Evolutionary conservation across 2,113 vertebrate species (phyloP).

Genomic region (Galbula dea): DNA sequence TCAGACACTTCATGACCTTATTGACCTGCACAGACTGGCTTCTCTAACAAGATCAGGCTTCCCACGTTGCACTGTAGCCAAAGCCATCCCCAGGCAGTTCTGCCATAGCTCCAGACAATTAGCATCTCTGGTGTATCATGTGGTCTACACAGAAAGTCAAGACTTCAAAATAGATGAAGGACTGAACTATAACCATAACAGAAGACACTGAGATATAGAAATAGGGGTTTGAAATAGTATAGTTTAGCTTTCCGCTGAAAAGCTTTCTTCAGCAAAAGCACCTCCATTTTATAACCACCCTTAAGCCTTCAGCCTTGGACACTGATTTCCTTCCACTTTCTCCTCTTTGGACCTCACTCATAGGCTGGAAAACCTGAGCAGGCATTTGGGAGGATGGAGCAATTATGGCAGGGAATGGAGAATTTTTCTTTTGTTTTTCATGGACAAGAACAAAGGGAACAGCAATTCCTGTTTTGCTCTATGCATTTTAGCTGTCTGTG

Average conservation of each 20-base stretch:
- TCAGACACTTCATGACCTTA: background rate
- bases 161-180: background rate
- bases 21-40: background rate
- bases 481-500: background rate
- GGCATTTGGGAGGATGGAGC: background rate
- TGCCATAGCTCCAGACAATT: background rate
- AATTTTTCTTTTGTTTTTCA: background rate
- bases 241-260: background rate
- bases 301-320: background rate
- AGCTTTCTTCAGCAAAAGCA: background rate
- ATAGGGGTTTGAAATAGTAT: background rate
- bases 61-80: rapidly evolving
- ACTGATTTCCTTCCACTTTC: background rate
- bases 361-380: background rate
- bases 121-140: background rate
- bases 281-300: background rate
- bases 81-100: background rate
- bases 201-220: background rate
- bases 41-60: background rate
- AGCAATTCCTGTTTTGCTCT: background rate
- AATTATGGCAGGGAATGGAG: background rate
- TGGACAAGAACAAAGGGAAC: background rate
- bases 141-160: background rate
- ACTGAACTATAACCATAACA: background rate
- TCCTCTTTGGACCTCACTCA: background rate